Percentiles rank a stretch among this genome's conserved stretches.
These are phyloP conservation scores for Pagetopsis macropterus DNA, from an alignment of 2,797 vertebrate genomes.

Conservation along the genomic window DNA sequence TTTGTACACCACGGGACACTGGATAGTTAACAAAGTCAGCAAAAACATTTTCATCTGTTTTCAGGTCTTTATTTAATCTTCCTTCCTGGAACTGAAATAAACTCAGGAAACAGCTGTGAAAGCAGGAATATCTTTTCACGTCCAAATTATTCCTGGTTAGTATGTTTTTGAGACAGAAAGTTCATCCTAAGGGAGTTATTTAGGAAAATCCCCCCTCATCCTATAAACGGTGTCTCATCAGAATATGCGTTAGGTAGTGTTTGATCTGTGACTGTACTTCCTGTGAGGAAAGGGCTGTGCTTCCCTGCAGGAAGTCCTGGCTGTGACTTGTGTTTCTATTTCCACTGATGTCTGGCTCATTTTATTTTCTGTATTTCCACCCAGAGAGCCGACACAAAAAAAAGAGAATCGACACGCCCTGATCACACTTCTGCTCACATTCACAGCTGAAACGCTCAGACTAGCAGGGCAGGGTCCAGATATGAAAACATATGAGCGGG, in stretches of 20 bases:
- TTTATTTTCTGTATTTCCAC: slow-evolving; percentile 22
- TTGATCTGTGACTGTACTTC: slow-evolving; percentile 27
- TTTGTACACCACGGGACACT: neutral
- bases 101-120: slow-evolving; percentile 37
- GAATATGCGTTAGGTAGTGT: neutral
- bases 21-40: neutral
- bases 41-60: neutral
- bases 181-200: neutral
- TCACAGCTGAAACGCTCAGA: no score
- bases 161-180: neutral
- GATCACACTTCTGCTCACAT: no score
- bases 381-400: no score
- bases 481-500: neutral
- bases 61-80: slow-evolving; percentile 2
- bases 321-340: slow-evolving; percentile 59
- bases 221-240: neutral
- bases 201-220: slow-evolving; percentile 28
- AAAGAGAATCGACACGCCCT: no score
- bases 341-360: slow-evolving; percentile 17
- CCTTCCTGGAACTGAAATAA: neutral
- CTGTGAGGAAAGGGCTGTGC: slow-evolving; percentile 30
- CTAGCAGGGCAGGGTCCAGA: no score
- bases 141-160: neutral
- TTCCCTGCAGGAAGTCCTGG: slow-evolving; percentile 61
- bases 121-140: slow-evolving; percentile 8